Percentiles rank a stretch among this genome's conserved stretches.
Evolutionary conservation across 2,797 vertebrate species (phyloP).

Genomic region (Sebastiscus tertius): DNA sequence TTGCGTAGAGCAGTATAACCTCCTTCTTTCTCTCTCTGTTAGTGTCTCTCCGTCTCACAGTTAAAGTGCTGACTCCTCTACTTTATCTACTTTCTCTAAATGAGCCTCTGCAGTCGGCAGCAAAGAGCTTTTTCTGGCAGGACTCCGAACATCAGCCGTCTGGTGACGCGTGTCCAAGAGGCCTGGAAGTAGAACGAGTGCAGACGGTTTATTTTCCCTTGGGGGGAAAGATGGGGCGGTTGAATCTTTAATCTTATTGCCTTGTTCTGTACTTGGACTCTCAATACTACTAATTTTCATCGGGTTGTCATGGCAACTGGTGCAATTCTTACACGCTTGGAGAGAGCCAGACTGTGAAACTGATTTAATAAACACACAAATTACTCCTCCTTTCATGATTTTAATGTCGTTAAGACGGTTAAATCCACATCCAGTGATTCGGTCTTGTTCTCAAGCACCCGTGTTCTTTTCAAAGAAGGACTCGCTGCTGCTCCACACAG

Average conservation of each 20-base stretch:
- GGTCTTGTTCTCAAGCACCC: background rate
- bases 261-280: background rate
- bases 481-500: background rate
- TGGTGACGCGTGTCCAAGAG: background rate
- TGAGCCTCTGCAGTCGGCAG: background rate
- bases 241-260: background rate
- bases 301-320: conserved; percentile 6
- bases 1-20: background rate
- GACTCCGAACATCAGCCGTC: background rate
- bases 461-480: background rate
- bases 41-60: background rate
- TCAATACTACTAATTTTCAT: background rate
- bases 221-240: no score
- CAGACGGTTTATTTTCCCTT: background rate
- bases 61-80: conserved; percentile 2
- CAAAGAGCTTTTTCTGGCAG: conserved; percentile 3
- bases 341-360: background rate
- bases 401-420: background rate
- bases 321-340: background rate
- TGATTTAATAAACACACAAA: conserved; percentile 3
- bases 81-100: background rate
- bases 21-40: background rate
- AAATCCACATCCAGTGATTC: background rate
- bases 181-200: background rate
- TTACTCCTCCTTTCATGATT: background rate